Percentiles rank a stretch among this genome's conserved stretches.
Conservation (phyloP, 2,113 vertebrate species). For the Hiodon alosoides region DNA sequence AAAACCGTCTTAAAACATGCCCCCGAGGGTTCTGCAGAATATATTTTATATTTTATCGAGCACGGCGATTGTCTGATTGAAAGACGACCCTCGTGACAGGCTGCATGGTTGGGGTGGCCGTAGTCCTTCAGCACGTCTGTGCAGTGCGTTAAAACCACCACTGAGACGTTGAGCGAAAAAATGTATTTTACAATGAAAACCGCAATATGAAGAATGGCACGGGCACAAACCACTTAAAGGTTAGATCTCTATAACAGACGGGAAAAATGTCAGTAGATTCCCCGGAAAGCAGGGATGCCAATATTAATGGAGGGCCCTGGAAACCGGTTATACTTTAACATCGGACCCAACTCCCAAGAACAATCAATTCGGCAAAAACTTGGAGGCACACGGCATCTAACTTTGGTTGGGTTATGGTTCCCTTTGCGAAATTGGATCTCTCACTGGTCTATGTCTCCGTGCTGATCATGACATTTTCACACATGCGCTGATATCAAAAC, state of each 20-base stretch:
- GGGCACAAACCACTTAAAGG: constrained; percentile 78
- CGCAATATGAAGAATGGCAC: constrained; percentile 81
- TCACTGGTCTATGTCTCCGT: neutral
- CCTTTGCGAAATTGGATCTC: constrained; percentile 27
- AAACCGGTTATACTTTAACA: constrained; percentile 56
- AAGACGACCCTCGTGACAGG: too few species aligned
- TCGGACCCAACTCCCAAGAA: constrained; percentile 50
- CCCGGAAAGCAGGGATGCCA: constrained; percentile 58
- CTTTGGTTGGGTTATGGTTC: constrained; percentile 44
- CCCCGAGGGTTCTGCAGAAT: too few species aligned
- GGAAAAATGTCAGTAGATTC: constrained; percentile 66
- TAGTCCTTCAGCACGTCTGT: neutral
- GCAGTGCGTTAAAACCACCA: neutral
- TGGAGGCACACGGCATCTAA: constrained; percentile 52
- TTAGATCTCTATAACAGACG: constrained; percentile 77
- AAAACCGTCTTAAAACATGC: neutral
- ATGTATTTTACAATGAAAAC: constrained; percentile 41
- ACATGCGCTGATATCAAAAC: neutral
- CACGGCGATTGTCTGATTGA: neutral
- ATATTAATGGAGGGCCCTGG: constrained; percentile 63
- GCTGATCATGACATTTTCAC: neutral
- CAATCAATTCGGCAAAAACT: constrained; percentile 61
- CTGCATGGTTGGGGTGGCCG: too few species aligned
- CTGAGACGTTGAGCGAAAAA: constrained; percentile 4
- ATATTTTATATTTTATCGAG: neutral